Percentiles rank a stretch among this genome's conserved stretches.
Evolutionary conservation across 2,797 vertebrate species (phyloP).

Genomic region (Phoxinus dragarum): DNA sequence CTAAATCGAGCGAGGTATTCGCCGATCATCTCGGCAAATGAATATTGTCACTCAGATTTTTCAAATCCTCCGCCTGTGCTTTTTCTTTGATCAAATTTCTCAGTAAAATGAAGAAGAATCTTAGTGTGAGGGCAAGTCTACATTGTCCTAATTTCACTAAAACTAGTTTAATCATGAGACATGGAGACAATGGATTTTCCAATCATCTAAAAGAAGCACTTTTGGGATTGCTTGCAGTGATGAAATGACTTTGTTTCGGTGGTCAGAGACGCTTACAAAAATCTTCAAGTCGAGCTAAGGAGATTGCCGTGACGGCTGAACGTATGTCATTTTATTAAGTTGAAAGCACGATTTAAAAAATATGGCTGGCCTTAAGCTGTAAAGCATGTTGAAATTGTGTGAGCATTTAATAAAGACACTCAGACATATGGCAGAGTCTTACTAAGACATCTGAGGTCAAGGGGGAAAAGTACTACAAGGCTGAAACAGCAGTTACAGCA

Average conservation of each 20-base stretch:
- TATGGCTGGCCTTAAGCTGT: conserved; percentile 50
- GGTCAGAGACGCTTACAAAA: conserved; percentile 43
- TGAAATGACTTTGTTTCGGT: conserved; percentile 55
- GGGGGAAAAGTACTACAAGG: conserved; percentile 34
- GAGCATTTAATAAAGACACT: conserved; percentile 51
- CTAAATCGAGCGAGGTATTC: conserved; percentile 50
- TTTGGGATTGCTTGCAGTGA: conserved; percentile 55
- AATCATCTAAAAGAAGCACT: conserved; percentile 62
- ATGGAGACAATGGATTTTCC: conserved; percentile 52
- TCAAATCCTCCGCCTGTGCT: conserved; percentile 41
- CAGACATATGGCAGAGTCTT: conserved; percentile 58
- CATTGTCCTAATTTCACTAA: conserved; percentile 57
- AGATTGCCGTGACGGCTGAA: conserved; percentile 37
- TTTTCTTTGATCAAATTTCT: conserved; percentile 53
- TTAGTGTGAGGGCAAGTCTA: conserved; percentile 35
- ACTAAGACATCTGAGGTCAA: conserved; percentile 50
- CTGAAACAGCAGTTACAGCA: conserved; percentile 43
- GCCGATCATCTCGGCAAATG: conserved; percentile 41
- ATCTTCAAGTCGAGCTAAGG: conserved; percentile 49
- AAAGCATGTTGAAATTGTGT: conserved; percentile 44
- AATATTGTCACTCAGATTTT: conserved; percentile 54
- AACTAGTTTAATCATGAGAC: conserved; percentile 50
- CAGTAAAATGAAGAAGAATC: conserved; percentile 50
- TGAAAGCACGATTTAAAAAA: conserved; percentile 56
- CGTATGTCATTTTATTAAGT: conserved; percentile 56